Evolutionary conservation across 2,113 vertebrate genomes (phyloP).

Genomic region (Cnemophilus loriae): DNA sequence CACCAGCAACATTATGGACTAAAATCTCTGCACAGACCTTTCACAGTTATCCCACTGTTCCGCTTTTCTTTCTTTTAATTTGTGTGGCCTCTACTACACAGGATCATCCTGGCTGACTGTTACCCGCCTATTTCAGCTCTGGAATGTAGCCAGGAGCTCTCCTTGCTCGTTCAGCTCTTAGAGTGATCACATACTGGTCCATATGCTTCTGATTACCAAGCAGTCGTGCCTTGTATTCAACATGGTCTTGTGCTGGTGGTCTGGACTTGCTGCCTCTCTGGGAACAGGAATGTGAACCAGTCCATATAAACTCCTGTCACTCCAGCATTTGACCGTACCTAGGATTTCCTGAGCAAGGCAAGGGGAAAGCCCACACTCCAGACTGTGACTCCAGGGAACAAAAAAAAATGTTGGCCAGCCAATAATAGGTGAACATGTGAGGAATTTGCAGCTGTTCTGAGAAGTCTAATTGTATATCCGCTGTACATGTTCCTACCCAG

Average conservation of each 20-base stretch:
- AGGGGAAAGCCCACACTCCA: neutral
- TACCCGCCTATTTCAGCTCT: neutral
- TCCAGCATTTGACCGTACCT: neutral
- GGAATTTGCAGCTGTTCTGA: neutral
- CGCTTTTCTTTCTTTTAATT: neutral
- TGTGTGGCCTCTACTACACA: neutral
- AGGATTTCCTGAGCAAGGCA: neutral
- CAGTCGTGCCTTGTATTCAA: neutral
- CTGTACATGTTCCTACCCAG: neutral
- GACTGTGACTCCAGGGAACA: neutral
- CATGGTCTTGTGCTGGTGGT: neutral
- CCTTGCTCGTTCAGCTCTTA: neutral
- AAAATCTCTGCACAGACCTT: neutral
- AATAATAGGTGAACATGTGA: neutral
- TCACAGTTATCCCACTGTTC: neutral
- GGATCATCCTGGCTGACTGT: neutral
- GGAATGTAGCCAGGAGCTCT: neutral
- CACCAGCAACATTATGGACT: neutral
- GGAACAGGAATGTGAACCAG: neutral
- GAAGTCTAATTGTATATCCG: fast-evolving
- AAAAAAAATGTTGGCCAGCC: neutral
- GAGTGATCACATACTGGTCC: neutral
- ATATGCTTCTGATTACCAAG: neutral
- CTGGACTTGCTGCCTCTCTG: neutral
- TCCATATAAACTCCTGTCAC: fast-evolving